phyloP scores from a whole-genome alignment of 2,113 vertebrate genomes.

The Dryoscopus gambensis region DNA sequence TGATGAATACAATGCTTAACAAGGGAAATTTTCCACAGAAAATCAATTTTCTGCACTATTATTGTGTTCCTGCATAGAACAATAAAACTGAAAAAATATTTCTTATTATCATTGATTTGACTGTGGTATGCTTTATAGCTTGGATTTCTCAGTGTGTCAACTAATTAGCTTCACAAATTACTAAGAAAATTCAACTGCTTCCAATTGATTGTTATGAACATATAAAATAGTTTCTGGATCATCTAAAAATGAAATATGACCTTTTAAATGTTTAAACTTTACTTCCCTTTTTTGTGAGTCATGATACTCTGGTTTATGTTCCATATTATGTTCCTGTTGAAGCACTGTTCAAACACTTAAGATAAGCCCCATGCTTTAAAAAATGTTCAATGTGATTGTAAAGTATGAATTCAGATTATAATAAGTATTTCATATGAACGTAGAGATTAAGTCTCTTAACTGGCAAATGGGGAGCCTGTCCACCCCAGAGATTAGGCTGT shows the following conservation, averaged over 20 bases:
- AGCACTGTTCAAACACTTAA: background rate
- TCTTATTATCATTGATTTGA: conserved; percentile 42
- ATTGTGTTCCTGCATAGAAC: background rate
- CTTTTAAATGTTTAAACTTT: conserved; percentile 38
- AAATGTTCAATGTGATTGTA: background rate
- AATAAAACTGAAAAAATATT: conserved; percentile 28
- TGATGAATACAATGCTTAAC: background rate
- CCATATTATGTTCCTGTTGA: background rate
- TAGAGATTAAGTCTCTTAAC: background rate
- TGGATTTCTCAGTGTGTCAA: conserved; percentile 1
- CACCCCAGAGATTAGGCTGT: background rate
- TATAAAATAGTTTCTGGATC: background rate
- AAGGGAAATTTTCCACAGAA: background rate
- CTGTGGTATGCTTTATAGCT: background rate
- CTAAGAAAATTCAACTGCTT: conserved; percentile 32
- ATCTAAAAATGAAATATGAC: conserved; percentile 29
- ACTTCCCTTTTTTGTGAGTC: conserved; percentile 6
- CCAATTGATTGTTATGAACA: background rate
- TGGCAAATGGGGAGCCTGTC: background rate
- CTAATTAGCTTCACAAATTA: conserved; percentile 57
- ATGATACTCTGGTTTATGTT: conserved; percentile 8
- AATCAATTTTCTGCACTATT: conserved; percentile 35
- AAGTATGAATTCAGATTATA: background rate
- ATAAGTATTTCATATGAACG: background rate
- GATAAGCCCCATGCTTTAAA: background rate